These are phyloP conservation scores for Cyanoramphus novaezelandiae DNA, from an alignment of 2,113 vertebrate species.

Conservation along the genomic window DNA sequence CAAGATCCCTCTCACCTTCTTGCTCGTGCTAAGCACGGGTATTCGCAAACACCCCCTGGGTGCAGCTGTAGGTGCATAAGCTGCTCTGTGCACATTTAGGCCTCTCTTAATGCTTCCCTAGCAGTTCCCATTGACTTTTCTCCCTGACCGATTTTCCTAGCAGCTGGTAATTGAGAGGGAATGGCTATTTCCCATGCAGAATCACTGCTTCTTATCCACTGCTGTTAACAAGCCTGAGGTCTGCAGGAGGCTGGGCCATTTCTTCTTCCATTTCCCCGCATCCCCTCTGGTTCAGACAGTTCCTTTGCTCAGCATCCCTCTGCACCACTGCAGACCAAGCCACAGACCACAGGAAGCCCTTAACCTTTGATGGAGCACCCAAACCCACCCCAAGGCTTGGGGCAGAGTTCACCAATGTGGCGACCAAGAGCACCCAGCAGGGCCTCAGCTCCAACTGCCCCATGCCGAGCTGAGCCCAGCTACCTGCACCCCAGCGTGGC, in stretches of 20 bases:
- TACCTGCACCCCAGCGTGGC: fast-evolving
- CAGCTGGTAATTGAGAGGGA: background rate
- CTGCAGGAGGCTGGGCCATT: background rate
- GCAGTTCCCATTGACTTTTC: background rate
- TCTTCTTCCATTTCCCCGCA: background rate
- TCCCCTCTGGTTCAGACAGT: background rate
- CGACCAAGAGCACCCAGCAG: background rate
- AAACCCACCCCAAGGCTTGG: no score
- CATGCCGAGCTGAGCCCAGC: background rate
- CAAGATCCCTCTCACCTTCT: background rate
- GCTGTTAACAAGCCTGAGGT: background rate
- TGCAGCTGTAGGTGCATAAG: background rate
- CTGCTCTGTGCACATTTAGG: background rate
- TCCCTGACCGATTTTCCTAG: background rate
- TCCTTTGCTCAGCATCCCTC: background rate
- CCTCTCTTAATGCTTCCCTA: background rate
- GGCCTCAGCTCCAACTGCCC: background rate
- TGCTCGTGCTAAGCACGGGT: background rate
- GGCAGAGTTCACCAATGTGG: background rate
- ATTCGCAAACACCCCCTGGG: background rate
- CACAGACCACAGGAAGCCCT: background rate
- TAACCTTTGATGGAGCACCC: background rate
- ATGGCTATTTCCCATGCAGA: background rate
- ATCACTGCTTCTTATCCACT: background rate
- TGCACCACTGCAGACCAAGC: background rate